A percentile compares a stretch with the other conserved stretches of the same genome.
Evolutionary conservation across 1,140 invertebrate genomes (phyloP).

Genomic region (Eriosoma lanigerum): DNA sequence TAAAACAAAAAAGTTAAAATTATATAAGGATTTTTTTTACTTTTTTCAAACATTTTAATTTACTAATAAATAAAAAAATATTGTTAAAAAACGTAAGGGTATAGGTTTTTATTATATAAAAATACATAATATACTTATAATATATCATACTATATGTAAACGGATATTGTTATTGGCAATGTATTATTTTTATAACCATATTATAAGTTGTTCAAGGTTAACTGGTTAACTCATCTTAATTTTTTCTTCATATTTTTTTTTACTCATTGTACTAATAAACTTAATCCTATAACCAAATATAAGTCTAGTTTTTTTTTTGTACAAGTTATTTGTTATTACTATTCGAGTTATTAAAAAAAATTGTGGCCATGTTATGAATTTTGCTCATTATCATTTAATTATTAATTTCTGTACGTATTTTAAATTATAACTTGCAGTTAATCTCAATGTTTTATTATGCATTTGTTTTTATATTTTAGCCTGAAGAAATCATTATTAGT

Average conservation of each 20-base stretch:
- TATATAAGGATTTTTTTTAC: too few species aligned
- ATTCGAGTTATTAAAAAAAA: background rate
- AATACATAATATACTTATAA: background rate
- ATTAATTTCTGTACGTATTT: too few species aligned
- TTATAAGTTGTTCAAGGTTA: constrained; percentile 31
- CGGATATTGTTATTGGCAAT: constrained; percentile 23
- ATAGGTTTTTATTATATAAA: background rate
- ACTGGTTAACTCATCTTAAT: constrained; percentile 33
- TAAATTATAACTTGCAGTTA: too few species aligned
- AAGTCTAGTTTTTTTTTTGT: background rate
- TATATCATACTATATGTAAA: background rate
- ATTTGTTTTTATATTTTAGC: too few species aligned
- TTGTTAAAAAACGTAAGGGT: background rate
- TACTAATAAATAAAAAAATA: background rate
- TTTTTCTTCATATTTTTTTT: background rate
- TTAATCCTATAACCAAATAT: background rate
- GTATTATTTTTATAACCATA: background rate
- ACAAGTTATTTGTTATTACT: background rate
- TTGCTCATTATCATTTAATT: too few species aligned
- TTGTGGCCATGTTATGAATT: background rate
- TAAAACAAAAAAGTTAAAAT: too few species aligned
- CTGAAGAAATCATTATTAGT: too few species aligned
- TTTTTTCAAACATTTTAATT: background rate
- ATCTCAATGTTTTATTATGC: too few species aligned
- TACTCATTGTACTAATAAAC: background rate